Evolutionary conservation across 1,140 invertebrate genomes (phyloP).

Genomic region (Hycleus cichorii): DNA sequence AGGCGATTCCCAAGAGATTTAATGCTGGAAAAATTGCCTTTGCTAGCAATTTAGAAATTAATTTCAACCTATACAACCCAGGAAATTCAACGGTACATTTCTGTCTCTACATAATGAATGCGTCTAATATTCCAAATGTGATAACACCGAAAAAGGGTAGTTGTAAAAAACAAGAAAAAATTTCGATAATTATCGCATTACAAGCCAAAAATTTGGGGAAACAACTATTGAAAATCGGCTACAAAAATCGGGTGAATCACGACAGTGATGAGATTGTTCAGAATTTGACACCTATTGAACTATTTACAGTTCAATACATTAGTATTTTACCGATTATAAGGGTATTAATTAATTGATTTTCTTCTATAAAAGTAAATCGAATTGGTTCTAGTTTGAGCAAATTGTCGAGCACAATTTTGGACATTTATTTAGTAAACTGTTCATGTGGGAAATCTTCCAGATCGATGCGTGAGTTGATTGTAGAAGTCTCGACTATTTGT

Average conservation of each 20-base stretch:
- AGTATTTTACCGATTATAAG: constrained; percentile 9
- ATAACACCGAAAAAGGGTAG: constrained; percentile 3
- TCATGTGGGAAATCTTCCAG: constrained; percentile 25
- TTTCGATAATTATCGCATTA: constrained; percentile 6
- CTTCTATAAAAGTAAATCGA: background rate
- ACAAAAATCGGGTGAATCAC: constrained; percentile 12
- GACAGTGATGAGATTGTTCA: background rate
- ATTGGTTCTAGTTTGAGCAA: constrained; percentile 23
- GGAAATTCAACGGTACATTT: constrained; percentile 21
- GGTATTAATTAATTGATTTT: background rate
- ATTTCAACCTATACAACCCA: constrained; percentile 25
- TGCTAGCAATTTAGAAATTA: background rate
- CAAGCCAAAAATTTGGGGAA: constrained; percentile 2
- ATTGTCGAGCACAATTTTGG: constrained; percentile 29
- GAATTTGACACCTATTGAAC: constrained; percentile 1
- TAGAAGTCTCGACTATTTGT: too few relatives aligned
- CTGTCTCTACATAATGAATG: constrained; percentile 1
- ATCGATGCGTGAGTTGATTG: constrained; percentile 23
- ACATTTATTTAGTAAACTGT: constrained; percentile 22
- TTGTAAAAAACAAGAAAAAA: constrained; percentile 13
- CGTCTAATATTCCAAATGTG: background rate
- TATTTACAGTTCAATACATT: constrained; percentile 12
- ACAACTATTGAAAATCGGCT: constrained; percentile 12
- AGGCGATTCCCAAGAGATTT: too few relatives aligned
- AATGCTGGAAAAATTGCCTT: background rate